Evolutionary conservation across 2,797 vertebrate species (phyloP), one percentile per base, ranked within the genome.

Genomic region (Allobates femoralis): DNA sequence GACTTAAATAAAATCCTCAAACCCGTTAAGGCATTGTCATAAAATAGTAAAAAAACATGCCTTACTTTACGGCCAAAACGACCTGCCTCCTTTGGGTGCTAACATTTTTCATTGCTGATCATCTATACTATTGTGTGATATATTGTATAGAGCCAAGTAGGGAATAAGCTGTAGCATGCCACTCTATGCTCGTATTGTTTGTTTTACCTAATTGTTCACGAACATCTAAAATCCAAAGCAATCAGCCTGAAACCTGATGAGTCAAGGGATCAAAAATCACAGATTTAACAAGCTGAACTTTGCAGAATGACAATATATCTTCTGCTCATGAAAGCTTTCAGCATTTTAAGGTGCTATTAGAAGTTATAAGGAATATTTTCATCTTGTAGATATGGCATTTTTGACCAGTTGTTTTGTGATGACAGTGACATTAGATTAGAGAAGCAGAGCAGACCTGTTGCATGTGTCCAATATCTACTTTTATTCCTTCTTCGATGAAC

Each of bases 361-460:
- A 80, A 64, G 41, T 81, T 75, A 50, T 21, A 14, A 60, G 41
- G 18, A 32, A 53, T 64, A 60, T 53, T 74, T 81, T 74, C 28
- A 69, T 77, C 46, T 77, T 37, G 32, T 64, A 82, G 71, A 77
- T 50, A 34, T 58, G n/a, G 30, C 2, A 71, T 82, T 56, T 83
- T 58, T 87, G 85, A 46, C 74, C 80, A 51, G 50, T 76, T 78
- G 21, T 41, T 83, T 50, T 58, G 34, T 83, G 74, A 71, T 15
- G 76, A 87, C 89, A 91, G 90, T 84, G 76, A 90, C 89, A 89
- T 71, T 21, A 81, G 89, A 90, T 92, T 85, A 89, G 92, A 93
- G 89, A 56, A 82, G 3, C 64, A 87, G 79, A 37, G 81, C 78
- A 91, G 89, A 21, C 0, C 85, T 91, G 88, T 88, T 87, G 64